Conservation (phyloP, 2,113 vertebrate species). For the Phalacrocorax aristotelis region DNA sequence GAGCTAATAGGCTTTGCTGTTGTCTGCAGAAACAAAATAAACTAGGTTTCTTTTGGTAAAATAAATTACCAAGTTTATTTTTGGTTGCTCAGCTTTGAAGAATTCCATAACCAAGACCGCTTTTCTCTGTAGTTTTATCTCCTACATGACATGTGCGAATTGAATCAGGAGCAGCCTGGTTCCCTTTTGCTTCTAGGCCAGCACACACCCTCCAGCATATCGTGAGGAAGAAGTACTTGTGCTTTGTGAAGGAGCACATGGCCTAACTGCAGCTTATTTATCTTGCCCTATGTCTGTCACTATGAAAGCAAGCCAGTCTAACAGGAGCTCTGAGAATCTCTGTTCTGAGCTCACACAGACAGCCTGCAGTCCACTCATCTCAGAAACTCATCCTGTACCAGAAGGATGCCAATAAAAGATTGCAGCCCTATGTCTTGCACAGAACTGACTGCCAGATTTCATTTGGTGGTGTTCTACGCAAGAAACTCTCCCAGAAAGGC, state of each 20-base stretch:
- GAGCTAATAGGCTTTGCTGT: background rate
- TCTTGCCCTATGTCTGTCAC: background rate
- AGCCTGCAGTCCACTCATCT: background rate
- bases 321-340: background rate
- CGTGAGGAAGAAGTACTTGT: background rate
- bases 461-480: accelerated
- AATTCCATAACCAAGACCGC: background rate
- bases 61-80: background rate
- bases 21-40: background rate
- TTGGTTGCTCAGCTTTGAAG: background rate
- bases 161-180: background rate
- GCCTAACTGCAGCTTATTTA: background rate
- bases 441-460: background rate
- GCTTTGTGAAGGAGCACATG: accelerated
- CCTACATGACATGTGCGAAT: background rate
- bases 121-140: background rate
- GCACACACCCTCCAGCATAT: background rate
- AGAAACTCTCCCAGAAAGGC: background rate
- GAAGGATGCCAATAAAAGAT: background rate
- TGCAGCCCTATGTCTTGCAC: background rate
- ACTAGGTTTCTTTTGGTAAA: background rate
- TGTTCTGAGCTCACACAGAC: background rate
- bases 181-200: background rate
- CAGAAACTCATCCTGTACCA: background rate
- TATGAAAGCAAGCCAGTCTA: background rate